A percentile compares a stretch with the other conserved stretches of the same genome.
Evolutionary conservation across 2,888 invertebrate genomes (phyloP).

Genomic region (Smittia aterrima): DNA sequence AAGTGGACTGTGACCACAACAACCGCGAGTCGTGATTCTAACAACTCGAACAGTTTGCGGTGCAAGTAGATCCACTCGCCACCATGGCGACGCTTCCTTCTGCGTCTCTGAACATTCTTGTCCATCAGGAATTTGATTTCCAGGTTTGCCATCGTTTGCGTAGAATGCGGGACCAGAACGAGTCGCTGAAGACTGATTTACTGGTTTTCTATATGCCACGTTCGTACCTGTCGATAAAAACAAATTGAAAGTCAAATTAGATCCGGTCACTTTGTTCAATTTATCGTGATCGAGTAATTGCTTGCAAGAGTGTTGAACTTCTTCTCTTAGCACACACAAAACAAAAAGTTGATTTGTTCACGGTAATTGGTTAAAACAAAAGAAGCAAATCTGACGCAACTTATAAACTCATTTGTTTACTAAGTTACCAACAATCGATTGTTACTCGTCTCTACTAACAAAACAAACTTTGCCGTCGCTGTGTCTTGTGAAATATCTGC

Average conservation of each 20-base stretch:
- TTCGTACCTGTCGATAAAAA: constrained; percentile 64
- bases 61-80: constrained; percentile 82
- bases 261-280: neutral
- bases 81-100: constrained; percentile 88
- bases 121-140: constrained; percentile 84
- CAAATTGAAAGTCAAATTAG: neutral
- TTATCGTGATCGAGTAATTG: neutral
- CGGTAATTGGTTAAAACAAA: constrained; percentile 17
- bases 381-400: constrained; percentile 10
- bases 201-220: constrained; percentile 80
- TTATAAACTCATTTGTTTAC: neutral
- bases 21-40: constrained; percentile 70
- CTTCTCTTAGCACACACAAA: neutral
- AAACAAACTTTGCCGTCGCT: too few relatives aligned
- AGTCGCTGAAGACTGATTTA: constrained; percentile 87
- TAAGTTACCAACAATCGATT: neutral
- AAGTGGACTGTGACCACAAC: constrained; percentile 77
- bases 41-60: constrained; percentile 84
- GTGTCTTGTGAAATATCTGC: neutral
- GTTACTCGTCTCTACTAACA: neutral
- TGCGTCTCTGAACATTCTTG: constrained; percentile 87
- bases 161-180: constrained; percentile 78
- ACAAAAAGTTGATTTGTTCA: neutral
- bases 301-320: neutral
- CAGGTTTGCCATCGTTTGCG: constrained; percentile 80